A percentile compares a stretch with the other conserved stretches of the same genome.
phyloP scores from a whole-genome alignment of 2,113 vertebrate genomes.

The Pelecanoides urinatrix region DNA sequence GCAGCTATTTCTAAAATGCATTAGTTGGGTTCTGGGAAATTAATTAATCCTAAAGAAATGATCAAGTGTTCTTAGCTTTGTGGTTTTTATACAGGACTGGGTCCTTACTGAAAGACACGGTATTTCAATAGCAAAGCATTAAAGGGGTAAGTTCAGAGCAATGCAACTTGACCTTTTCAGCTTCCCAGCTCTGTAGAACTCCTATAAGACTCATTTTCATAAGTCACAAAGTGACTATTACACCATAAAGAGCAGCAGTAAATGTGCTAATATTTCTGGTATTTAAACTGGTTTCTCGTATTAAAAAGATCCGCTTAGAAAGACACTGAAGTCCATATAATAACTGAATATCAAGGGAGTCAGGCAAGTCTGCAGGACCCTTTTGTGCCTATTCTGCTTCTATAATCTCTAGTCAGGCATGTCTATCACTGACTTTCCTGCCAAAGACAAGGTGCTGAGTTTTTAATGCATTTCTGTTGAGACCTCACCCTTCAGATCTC shows the following conservation, averaged over 20 bases:
- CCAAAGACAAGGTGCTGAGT: neutral
- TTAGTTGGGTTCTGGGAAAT: constrained; percentile 48
- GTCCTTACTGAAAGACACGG: neutral
- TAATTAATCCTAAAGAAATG: constrained; percentile 54
- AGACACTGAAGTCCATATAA: neutral
- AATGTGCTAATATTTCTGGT: neutral
- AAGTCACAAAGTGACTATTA: neutral
- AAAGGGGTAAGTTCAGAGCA: neutral
- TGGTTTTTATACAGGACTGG: neutral
- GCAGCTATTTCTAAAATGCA: constrained; percentile 38
- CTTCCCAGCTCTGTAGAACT: neutral
- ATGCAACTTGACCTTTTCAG: constrained; percentile 14
- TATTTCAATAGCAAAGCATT: neutral
- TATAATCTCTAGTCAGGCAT: neutral
- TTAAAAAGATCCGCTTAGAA: neutral
- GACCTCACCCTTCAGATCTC: neutral
- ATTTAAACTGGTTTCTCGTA: neutral
- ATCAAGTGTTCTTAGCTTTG: constrained; percentile 24
- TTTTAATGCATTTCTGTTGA: neutral
- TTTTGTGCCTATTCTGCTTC: neutral
- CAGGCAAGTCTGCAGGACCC: neutral
- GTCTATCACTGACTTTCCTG: neutral
- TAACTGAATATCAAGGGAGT: neutral
- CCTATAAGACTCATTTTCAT: neutral
- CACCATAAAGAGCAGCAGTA: neutral